A percentile compares a stretch with the other conserved stretches of the same genome.
phyloP scores from a whole-genome alignment of 2,888 invertebrate species.

The Ischnus inquisitorius region DNA sequence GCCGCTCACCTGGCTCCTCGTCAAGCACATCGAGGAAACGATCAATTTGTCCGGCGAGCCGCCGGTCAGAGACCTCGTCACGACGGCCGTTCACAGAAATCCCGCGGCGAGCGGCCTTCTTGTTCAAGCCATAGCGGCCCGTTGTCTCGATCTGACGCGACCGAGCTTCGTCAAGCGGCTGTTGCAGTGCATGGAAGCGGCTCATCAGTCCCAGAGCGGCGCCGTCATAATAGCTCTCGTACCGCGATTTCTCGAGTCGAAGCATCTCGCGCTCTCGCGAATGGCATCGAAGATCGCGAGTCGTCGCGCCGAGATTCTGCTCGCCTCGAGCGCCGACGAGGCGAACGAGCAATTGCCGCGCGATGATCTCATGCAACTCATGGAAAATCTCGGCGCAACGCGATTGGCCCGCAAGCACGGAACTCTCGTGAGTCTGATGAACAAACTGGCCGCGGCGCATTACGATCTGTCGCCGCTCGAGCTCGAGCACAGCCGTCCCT shows the following conservation, averaged over 20 bases:
- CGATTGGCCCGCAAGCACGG: conserved; percentile 88
- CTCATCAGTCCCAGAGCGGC: conserved; percentile 91
- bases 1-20: conserved; percentile 92
- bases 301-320: conserved; percentile 89
- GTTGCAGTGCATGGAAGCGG: conserved; percentile 90
- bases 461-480: conserved; percentile 89
- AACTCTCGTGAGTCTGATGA: conserved; percentile 87
- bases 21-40: conserved; percentile 90
- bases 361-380: conserved; percentile 90
- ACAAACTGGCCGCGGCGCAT: conserved; percentile 88
- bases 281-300: conserved; percentile 91
- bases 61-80: conserved; percentile 89
- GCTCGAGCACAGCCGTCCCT: conserved; percentile 87
- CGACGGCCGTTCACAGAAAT: conserved; percentile 88
- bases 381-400: conserved; percentile 88
- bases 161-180: conserved; percentile 90
- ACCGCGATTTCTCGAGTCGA: conserved; percentile 89
- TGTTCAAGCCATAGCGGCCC: conserved; percentile 90
- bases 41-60: conserved; percentile 89
- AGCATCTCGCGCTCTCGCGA: conserved; percentile 89
- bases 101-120: conserved; percentile 90
- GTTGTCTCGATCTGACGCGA: conserved; percentile 87
- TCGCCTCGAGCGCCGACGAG: conserved; percentile 88
- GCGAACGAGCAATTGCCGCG: conserved; percentile 89
- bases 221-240: conserved; percentile 89